Evolutionary conservation across 2,797 vertebrate genomes (phyloP), one percentile per base, ranked within the genome.

Genomic region (Rhinatrema bivittatum): DNA sequence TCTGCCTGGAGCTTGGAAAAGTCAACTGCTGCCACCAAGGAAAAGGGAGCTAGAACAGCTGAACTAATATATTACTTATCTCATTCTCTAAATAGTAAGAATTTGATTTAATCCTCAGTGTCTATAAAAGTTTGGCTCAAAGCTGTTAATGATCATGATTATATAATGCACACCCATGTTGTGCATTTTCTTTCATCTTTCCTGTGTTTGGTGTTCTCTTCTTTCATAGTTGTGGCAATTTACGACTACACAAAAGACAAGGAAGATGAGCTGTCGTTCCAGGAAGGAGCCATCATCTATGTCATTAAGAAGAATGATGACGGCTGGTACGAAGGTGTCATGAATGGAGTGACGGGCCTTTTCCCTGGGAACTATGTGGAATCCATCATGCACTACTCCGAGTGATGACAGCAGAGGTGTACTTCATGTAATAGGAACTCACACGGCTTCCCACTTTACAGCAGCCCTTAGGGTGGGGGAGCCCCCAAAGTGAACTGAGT

Each of bases 251-350:
- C 70, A 1, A 87, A 91, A n/a, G 96, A 99, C 78, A 98, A 98
- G 63, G 94, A 98, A 45, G 96, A 99, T 31, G 96, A 99, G 86
- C 87, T 99, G 14, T 98, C 94, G 0, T 99, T 99, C 84, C 91
- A 95, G 80, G 94, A 99, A 81, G 96, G 94, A 41, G 90, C 96
- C 75, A 98, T 99, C 71, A 98, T 99, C 72, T 98, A 98, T 6
- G 94, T 98, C 60, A 95, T 99, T 76, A 98, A 98, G 90, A 99
- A 99, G 81, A 99, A 98, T 27, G 96, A 97, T 5, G 96, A 98
- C 9, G 96, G 96, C 59, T 99, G 96, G 94, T 99, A 76, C 36
- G 96, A 99, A 64, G 96, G 95, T 1, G 91, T 96, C 42, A 97
- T 97, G 93, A 90, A 90, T 29, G 88, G 90, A 29, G 94, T 94